Evolutionary conservation across 2,888 invertebrate species (phyloP).

Genomic region (Hypselothyrea guttata): DNA sequence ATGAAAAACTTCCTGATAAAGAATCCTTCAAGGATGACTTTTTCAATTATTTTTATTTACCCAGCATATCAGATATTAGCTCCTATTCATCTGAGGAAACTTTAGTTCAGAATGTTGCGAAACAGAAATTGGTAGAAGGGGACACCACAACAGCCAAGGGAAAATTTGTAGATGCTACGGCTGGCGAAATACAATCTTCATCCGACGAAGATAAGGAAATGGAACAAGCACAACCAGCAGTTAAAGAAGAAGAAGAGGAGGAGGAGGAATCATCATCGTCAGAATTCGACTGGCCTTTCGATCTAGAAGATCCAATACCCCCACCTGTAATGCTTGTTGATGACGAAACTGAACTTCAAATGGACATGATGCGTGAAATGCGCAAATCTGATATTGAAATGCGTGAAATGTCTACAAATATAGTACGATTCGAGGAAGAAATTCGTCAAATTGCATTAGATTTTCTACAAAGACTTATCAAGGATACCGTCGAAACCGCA

Average conservation of each 20-base stretch:
- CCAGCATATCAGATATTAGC: slow-evolving; percentile 36
- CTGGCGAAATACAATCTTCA: slow-evolving; percentile 7
- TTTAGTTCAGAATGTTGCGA: no score
- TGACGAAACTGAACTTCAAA: not conserved
- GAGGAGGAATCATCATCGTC: slow-evolving; percentile 3
- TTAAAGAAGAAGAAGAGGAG: not conserved
- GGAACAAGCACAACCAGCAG: no score
- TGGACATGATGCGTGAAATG: slow-evolving; percentile 19
- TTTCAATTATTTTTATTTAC: slow-evolving; percentile 27
- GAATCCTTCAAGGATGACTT: slow-evolving; percentile 30
- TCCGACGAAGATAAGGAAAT: not conserved
- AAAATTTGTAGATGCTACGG: slow-evolving; percentile 22
- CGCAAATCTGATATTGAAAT: not conserved
- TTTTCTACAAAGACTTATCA: slow-evolving; percentile 16
- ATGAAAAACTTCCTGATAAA: not conserved
- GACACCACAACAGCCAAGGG: slow-evolving; percentile 7
- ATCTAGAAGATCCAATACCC: slow-evolving; percentile 9
- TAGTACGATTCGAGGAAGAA: not conserved
- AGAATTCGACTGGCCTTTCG: slow-evolving; percentile 40
- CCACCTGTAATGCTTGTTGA: no score
- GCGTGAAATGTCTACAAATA: not conserved
- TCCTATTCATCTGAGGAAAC: slow-evolving; percentile 9
- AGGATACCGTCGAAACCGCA: slow-evolving; percentile 20
- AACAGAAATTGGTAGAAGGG: no score
- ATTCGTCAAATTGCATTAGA: slow-evolving; percentile 14